These are phyloP conservation scores for Intellagama lesueurii DNA, from an alignment of 2,797 vertebrate genomes.

Conservation along the genomic window DNA sequence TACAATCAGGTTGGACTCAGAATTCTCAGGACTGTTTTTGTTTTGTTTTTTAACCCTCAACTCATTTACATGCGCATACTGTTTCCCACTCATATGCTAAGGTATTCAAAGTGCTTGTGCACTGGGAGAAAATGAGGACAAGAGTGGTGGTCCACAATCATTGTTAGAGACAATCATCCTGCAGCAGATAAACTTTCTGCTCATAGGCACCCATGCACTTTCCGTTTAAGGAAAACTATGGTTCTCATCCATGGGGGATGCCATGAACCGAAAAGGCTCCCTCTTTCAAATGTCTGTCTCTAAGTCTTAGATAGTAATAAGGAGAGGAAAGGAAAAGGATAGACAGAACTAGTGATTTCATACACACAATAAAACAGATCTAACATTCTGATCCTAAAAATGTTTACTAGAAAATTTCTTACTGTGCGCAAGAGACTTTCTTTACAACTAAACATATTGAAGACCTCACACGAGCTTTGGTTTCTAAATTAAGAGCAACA, in stretches of 20 bases:
- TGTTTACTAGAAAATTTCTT: constrained; percentile 20
- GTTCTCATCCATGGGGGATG: not conserved
- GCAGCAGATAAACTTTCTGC: not conserved
- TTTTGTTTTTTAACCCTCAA: not conserved
- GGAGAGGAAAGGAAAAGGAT: no score
- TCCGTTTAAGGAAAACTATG: not conserved
- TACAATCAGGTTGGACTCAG: not conserved
- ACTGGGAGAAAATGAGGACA: no score
- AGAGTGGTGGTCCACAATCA: not conserved
- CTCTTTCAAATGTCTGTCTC: not conserved
- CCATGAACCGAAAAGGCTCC: not conserved
- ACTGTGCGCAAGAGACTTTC: not conserved
- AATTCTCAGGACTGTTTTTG: not conserved
- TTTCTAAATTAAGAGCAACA: not conserved
- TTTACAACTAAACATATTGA: constrained; percentile 3
- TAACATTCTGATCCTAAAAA: not conserved
- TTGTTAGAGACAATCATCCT: not conserved
- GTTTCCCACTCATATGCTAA: not conserved
- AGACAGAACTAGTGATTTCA: no score
- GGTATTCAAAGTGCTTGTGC: not conserved
- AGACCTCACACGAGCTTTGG: not conserved
- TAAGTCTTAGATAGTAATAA: not conserved
- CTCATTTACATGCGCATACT: not conserved
- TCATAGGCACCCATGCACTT: not conserved
- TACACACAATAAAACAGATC: not conserved